These are phyloP conservation scores for Xiphorhynchus elegans DNA, from an alignment of 2,113 vertebrate species.

Conservation along the genomic window DNA sequence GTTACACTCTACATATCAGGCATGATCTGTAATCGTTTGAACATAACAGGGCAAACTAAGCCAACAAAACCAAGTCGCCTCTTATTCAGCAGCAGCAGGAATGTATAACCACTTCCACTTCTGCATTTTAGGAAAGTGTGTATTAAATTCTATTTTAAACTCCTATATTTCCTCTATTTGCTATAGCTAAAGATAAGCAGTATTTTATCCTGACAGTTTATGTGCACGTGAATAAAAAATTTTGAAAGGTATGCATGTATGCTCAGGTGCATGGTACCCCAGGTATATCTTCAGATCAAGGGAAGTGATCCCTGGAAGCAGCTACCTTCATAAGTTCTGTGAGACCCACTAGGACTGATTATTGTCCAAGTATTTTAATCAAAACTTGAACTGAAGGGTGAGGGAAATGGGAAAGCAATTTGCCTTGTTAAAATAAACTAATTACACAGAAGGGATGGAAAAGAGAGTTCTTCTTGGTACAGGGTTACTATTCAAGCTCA, in stretches of 20 bases:
- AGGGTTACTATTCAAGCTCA: not conserved
- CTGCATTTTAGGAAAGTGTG: not conserved
- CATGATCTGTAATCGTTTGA: not conserved
- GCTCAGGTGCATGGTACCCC: not conserved
- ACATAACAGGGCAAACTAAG: not conserved
- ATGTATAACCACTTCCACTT: not conserved
- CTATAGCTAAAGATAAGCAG: not conserved
- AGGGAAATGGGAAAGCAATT: not conserved
- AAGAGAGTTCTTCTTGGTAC: conserved; percentile 11
- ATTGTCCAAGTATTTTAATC: not conserved
- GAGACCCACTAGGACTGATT: not conserved
- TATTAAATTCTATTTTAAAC: not conserved
- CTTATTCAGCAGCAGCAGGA: not conserved
- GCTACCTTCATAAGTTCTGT: not conserved
- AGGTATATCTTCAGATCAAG: not conserved
- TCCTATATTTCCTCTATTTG: not conserved
- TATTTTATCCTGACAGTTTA: not conserved
- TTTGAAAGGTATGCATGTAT: not conserved
- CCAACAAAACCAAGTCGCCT: not conserved
- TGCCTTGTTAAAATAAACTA: not conserved
- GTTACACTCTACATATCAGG: not conserved
- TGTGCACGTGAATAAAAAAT: not conserved
- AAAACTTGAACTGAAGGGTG: not conserved
- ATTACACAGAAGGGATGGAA: not conserved
- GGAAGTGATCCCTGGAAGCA: not conserved